A percentile compares a stretch with the other conserved stretches of the same genome.
phyloP scores from a whole-genome alignment of 2,797 vertebrate genomes.

The Enteromius treurensis region DNA sequence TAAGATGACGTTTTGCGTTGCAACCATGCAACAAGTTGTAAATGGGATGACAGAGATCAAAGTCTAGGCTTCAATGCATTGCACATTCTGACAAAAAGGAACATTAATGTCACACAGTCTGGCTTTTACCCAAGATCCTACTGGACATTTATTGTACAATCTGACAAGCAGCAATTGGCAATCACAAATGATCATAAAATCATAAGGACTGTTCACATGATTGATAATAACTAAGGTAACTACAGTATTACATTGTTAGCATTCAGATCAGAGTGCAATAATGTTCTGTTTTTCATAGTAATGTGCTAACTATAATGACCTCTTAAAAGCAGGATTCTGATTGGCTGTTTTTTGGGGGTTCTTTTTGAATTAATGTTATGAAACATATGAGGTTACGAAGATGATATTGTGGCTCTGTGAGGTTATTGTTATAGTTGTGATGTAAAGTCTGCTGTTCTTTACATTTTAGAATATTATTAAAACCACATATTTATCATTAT shows the following conservation, averaged over 20 bases:
- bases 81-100: background rate
- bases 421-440: background rate
- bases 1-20: background rate
- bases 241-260: background rate
- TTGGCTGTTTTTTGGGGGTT: background rate
- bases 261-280: background rate
- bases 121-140: background rate
- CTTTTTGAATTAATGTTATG: background rate
- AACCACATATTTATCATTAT: background rate
- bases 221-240: background rate
- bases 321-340: background rate
- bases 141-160: background rate
- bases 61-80: background rate
- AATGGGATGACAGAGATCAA: background rate
- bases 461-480: background rate
- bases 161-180: background rate
- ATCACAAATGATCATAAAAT: too few relatives aligned
- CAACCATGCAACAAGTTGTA: background rate
- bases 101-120: background rate
- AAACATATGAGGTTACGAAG: background rate
- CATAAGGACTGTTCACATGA: background rate
- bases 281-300: background rate
- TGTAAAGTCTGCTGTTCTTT: background rate
- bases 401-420: background rate
- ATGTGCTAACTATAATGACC: background rate